Evolutionary conservation across 2,113 vertebrate genomes (phyloP), one percentile per base, ranked within the genome.

Genomic region (Tiliqua scincoides): DNA sequence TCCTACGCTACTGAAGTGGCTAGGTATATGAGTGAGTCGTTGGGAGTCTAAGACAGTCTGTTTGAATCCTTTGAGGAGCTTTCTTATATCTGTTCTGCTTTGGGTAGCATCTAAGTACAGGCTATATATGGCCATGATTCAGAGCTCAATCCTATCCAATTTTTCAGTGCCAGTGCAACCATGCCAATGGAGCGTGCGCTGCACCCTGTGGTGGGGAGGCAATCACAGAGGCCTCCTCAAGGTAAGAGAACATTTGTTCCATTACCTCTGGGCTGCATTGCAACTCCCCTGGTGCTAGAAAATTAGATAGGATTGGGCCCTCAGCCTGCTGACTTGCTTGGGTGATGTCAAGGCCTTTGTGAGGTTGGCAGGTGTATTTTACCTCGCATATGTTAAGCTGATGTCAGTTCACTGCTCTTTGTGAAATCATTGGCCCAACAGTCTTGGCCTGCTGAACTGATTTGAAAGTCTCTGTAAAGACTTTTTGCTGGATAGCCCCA

Each of bases 381-480:
- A 82, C 48, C 79, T 76, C 32, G 57, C 6, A 15, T 75, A 65
- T 75, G 32, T 82, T 57, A 68, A 68, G 32, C 79, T 87, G 85
- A 75, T 82, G 79, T 82, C 85, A 86, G 20, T 27, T 3, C 9
- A 57, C 43, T 82, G 15, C 21, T 79, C 79, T 82, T 82, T 87
- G 61, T 82, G 85, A 87, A 82, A 76, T 87, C 79, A 87, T 23
- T 43, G 57, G 10, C 27, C 73, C 57, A 63, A 20, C 30, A 63
- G 40, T 18, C 21, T 48, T 59, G 18, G 35, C 7, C 48, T 15
- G 61, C 18, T n/a, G 30, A 73, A 14, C 77, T n/a, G 40, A 54
- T 48, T 63, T 86, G 54, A 52, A 52, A 37, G 30, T 52, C 57
- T 23, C 8, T 80, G n/a, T 63, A 18, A 72, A 80, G 68, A 15